Evolutionary conservation across 2,113 vertebrate species (phyloP).

Genomic region (Poeciliopsis turrubarensis): DNA sequence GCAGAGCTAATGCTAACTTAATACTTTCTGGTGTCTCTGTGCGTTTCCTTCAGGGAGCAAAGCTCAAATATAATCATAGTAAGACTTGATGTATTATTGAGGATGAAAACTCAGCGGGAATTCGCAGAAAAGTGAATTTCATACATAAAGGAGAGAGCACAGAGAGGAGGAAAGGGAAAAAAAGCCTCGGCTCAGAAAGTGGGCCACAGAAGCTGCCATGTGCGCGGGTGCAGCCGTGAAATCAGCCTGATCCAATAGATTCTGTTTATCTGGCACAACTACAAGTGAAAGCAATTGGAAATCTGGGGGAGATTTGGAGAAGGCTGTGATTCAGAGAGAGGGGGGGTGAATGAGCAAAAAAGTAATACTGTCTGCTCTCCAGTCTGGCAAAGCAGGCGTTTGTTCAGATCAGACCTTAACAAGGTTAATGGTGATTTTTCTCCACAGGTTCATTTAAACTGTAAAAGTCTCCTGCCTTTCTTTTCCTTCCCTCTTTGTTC

Average conservation of each 20-base stretch:
- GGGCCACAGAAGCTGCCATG: slow-evolving; percentile 73
- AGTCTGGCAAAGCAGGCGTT: slow-evolving; percentile 70
- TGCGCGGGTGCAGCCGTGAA: slow-evolving; percentile 80
- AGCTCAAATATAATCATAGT: slow-evolving; percentile 34
- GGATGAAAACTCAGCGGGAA: slow-evolving; percentile 46
- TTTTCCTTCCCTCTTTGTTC: slow-evolving; percentile 29
- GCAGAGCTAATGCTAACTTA: slow-evolving; percentile 10
- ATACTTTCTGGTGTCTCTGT: slow-evolving; percentile 31
- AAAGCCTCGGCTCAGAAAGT: slow-evolving; percentile 60
- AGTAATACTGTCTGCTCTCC: slow-evolving; percentile 76
- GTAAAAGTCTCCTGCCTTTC: slow-evolving; percentile 46
- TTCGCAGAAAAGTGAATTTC: slow-evolving; percentile 57
- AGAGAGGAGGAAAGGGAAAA: background rate
- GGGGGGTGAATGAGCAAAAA: slow-evolving; percentile 62
- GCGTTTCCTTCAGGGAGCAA: slow-evolving; percentile 14
- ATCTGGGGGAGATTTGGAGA: slow-evolving; percentile 82
- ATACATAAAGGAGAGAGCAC: slow-evolving; percentile 42
- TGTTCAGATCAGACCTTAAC: slow-evolving; percentile 73
- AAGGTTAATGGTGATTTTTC: slow-evolving; percentile 76
- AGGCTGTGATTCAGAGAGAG: slow-evolving; percentile 68
- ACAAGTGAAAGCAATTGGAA: slow-evolving; percentile 78
- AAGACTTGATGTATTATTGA: slow-evolving; percentile 26
- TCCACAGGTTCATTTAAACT: slow-evolving; percentile 61
- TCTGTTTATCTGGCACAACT: slow-evolving; percentile 81
- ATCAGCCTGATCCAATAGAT: slow-evolving; percentile 83